These are phyloP conservation scores for Forpus xanthops DNA, from an alignment of 2,797 vertebrate species.

Conservation along the genomic window DNA sequence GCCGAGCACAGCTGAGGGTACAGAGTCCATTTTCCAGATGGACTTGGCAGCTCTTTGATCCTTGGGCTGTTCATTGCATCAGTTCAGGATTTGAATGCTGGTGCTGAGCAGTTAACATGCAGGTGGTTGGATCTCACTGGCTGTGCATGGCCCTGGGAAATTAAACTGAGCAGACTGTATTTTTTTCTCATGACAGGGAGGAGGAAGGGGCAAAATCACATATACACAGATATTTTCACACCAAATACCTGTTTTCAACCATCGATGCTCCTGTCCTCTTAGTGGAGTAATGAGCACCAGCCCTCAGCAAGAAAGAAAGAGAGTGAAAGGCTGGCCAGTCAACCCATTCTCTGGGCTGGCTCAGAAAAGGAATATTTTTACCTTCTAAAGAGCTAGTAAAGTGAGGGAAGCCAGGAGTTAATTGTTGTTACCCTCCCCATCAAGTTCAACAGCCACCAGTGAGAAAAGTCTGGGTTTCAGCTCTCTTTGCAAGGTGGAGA, in stretches of 20 bases:
- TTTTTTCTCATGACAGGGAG: not conserved
- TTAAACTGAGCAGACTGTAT: not conserved
- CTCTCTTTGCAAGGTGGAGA: conserved; percentile 51
- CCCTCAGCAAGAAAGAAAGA: not conserved
- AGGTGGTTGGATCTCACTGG: not conserved
- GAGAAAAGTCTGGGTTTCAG: conserved; percentile 17
- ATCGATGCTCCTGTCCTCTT: not conserved
- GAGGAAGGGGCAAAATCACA: not conserved
- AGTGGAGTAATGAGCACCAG: not conserved
- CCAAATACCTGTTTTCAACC: not conserved
- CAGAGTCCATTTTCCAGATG: not conserved
- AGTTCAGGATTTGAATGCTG: not conserved
- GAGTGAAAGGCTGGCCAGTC: not conserved
- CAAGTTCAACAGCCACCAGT: not conserved
- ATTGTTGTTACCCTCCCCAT: not conserved
- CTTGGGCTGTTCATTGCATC: not conserved
- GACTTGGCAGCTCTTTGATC: not conserved
- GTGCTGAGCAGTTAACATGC: not conserved
- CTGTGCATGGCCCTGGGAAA: not conserved
- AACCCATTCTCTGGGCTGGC: not conserved
- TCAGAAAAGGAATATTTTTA: not conserved
- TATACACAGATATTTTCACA: not conserved
- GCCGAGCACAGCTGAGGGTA: not conserved
- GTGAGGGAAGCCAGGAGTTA: not conserved
- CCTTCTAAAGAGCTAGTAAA: not conserved